A percentile compares a stretch with the other conserved stretches of the same genome.
These are phyloP conservation scores for Poicephalus gulielmi DNA, from an alignment of 2,113 vertebrate genomes.

Conservation along the genomic window DNA sequence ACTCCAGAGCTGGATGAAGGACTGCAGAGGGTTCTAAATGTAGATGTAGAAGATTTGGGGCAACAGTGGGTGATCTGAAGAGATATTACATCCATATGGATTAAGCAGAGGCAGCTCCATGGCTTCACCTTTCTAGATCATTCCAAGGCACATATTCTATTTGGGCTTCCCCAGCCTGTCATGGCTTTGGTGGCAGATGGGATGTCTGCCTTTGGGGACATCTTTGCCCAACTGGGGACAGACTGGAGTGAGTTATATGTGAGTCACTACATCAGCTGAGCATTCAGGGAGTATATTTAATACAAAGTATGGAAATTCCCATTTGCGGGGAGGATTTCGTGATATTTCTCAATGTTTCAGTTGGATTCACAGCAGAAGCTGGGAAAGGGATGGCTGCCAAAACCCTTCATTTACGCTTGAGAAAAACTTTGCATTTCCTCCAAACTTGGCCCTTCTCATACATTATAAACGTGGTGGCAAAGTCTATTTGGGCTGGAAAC, in stretches of 20 bases:
- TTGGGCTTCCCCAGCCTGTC: not conserved
- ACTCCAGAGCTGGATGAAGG: not conserved
- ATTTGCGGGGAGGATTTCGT: not conserved
- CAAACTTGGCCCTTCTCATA: not conserved
- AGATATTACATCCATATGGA: not conserved
- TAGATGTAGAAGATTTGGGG: not conserved
- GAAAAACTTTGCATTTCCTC: not conserved
- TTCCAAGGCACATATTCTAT: not conserved
- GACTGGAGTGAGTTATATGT: accelerated
- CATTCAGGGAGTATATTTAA: not conserved
- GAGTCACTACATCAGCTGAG: not conserved
- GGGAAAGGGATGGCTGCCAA: slow-evolving; percentile 6
- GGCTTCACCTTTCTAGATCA: not conserved
- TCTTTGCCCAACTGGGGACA: not conserved
- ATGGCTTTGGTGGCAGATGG: not conserved
- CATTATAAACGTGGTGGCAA: not conserved
- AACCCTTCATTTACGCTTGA: not conserved
- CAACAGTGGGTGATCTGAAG: not conserved
- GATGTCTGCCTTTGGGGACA: not conserved
- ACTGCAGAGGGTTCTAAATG: not conserved
- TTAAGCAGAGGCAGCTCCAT: not conserved
- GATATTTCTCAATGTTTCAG: not conserved
- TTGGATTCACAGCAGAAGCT: not conserved
- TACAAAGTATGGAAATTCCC: not conserved
- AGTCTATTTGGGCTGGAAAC: not conserved